phyloP scores from a whole-genome alignment of 2,888 invertebrate species.

The Phytoseiulus persimilis region DNA sequence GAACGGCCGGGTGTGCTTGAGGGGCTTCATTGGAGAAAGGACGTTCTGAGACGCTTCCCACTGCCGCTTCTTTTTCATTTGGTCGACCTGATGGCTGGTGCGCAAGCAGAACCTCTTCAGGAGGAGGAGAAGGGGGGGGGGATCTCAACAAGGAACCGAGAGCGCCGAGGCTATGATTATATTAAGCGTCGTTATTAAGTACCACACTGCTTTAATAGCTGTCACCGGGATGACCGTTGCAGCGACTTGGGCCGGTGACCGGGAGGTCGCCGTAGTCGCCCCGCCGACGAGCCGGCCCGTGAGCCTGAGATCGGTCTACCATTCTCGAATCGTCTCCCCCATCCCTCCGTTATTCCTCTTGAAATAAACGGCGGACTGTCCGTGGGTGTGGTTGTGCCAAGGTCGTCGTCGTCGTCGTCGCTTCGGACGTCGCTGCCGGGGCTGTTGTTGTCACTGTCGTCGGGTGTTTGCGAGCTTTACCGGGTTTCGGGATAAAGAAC shows the following conservation, averaged over 20 bases:
- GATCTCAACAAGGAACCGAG: neutral
- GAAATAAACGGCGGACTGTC: neutral
- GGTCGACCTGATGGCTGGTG: neutral
- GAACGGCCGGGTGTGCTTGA: neutral
- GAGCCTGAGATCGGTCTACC: neutral
- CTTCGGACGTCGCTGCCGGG: too few species aligned
- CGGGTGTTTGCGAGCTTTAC: neutral
- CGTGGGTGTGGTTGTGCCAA: neutral
- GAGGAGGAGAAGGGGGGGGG: neutral
- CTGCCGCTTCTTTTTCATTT: neutral
- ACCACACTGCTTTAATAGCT: slow-evolving; percentile 5
- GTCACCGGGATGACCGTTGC: neutral
- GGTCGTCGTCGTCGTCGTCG: neutral
- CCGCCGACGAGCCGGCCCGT: neutral
- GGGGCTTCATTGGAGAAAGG: neutral
- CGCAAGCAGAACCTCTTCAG: neutral
- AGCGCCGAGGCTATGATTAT: neutral
- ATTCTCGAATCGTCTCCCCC: neutral
- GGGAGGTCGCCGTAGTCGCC: neutral
- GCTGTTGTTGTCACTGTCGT: neutral
- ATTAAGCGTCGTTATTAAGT: slow-evolving; percentile 5
- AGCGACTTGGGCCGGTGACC: neutral
- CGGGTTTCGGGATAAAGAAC: neutral
- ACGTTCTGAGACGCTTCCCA: neutral
- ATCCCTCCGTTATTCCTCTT: neutral